Base-by-base conservation (phyloP, 2,797 vertebrate genomes). In the Esox masquinongy region DNA sequence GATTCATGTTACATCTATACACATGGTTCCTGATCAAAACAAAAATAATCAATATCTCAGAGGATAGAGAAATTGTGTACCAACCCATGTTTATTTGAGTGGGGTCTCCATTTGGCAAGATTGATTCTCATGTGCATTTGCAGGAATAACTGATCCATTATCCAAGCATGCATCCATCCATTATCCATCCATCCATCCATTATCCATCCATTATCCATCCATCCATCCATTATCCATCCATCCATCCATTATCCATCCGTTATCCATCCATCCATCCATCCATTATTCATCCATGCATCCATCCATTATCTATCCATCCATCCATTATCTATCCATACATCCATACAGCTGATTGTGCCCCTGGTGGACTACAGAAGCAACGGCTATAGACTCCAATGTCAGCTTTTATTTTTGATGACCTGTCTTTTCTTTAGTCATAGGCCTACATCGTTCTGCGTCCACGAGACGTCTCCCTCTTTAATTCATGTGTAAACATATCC, bases 11-110 rank as follows among this genome's bases (percentile, higher is more conserved):
- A 43, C 5, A 43, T 6, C 0, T 43, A 31, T 31, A 31, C 9
- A 43, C 39, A 43, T 1, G 36, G 7, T 43, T 56, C 2, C 82
- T 80, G 85, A 89, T 79, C 81, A 85, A 88, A 79, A 81, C 64
- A 79, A 85, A 88, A 89, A 86, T 77, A 83, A 91, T 83, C 86
- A 84, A 86, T 87, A 79, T 79, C 66, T 84, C 26, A 83, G 74
- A 83, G 36, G 53, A 77, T 68, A 73, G 79, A 74, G 74, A 72
- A 77, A 77, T 39, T 77, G 66, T 79, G 67, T 77, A 79, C 68
- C 76, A 74, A 77, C 47, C 75, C 50, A 63, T 70, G 34, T 19
- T 69, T 17, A 50, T 78, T 50, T 43, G 34, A 68, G 8, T 15
- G 36, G 17, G 73, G 79, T 77, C 24, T 11, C 26, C 29, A 51